Conservation (phyloP, 2,797 vertebrate genomes). For the Cuniculus paca region DNA sequence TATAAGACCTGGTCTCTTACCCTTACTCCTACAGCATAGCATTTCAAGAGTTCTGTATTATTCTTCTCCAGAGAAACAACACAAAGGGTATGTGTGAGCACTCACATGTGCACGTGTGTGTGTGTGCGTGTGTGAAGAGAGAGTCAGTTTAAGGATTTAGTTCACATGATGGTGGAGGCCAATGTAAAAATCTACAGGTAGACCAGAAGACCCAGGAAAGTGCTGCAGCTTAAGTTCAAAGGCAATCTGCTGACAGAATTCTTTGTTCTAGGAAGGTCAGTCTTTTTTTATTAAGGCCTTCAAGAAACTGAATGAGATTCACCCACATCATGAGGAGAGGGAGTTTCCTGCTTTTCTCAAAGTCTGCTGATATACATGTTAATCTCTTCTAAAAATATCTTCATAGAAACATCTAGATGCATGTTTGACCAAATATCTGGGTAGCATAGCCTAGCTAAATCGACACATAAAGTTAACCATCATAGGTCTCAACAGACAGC, state of each 20-base stretch:
- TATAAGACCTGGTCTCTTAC: background rate
- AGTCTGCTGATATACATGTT: background rate
- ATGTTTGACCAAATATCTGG: constrained; percentile 9
- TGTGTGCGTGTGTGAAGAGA: background rate
- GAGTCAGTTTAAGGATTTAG: background rate
- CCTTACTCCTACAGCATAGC: background rate
- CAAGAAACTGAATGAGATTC: background rate
- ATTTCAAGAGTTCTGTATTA: background rate
- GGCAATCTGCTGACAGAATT: background rate
- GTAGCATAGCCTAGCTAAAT: background rate
- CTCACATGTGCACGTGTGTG: too few relatives aligned
- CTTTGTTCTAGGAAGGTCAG: background rate
- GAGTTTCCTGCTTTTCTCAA: background rate
- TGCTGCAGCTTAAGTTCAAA: background rate
- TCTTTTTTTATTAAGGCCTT: constrained; percentile 20
- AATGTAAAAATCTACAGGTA: background rate
- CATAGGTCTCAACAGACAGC: background rate
- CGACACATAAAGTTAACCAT: background rate
- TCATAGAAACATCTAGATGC: constrained; percentile 17
- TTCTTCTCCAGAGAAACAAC: background rate
- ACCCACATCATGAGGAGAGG: background rate
- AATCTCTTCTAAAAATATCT: background rate
- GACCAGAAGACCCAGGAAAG: background rate
- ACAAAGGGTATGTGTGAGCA: too few relatives aligned
- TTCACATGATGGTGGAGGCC: background rate